Evolutionary conservation across 2,888 invertebrate genomes (phyloP).

Genomic region (Leptopilina drosophilae): DNA sequence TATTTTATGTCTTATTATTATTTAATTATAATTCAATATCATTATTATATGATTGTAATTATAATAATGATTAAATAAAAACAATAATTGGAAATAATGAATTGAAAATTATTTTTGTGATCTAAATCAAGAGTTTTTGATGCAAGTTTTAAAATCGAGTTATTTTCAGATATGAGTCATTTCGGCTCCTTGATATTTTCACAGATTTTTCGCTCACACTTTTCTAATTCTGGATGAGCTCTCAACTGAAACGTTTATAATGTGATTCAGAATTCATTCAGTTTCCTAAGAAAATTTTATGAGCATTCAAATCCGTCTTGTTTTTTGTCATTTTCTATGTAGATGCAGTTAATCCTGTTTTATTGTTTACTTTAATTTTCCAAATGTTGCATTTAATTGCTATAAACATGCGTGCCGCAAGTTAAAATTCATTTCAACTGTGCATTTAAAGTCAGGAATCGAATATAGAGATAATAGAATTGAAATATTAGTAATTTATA

Average conservation of each 20-base stretch:
- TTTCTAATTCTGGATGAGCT: constrained; percentile 60
- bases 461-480: no score
- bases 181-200: constrained; percentile 50
- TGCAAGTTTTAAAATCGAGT: constrained; percentile 24
- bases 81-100: not conserved
- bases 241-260: constrained; percentile 13
- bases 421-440: no score
- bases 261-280: constrained; percentile 52
- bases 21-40: no score
- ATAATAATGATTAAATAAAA: no score
- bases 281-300: constrained; percentile 11
- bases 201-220: constrained; percentile 53
- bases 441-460: not conserved
- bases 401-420: no score
- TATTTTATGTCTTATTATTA: no score
- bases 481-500: no score
- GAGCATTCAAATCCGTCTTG: not conserved
- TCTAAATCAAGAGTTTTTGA: not conserved
- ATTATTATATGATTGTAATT: no score
- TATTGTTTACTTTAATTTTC: constrained; percentile 16
- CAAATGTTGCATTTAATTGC: not conserved
- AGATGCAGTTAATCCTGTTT: not conserved
- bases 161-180: constrained; percentile 38
- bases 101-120: constrained; percentile 1
- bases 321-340: constrained; percentile 5